Conservation (phyloP, 2,113 vertebrate genomes). For the Leucopternis melanops region DNA sequence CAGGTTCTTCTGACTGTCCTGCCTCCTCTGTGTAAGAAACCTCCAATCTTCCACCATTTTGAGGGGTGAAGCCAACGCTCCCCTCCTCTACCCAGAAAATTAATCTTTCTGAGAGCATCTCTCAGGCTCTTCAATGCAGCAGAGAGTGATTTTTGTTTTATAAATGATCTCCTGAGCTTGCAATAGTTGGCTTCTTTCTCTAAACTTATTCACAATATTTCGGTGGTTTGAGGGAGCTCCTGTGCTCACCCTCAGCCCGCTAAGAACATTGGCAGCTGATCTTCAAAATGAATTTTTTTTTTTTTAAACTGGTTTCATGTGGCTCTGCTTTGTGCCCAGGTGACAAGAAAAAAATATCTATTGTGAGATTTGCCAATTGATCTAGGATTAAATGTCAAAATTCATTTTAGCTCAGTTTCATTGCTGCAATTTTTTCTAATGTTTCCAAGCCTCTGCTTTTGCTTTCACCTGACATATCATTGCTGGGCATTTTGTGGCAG, state of each 20-base stretch:
- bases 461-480: neutral
- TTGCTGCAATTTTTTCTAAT: neutral
- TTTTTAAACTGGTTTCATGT: neutral
- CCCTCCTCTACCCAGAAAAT: slow-evolving; percentile 15
- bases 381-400: slow-evolving; percentile 51
- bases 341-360: neutral
- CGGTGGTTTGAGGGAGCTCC: neutral
- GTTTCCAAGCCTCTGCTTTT: neutral
- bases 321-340: neutral
- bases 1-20: no score
- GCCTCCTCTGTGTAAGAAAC: no score
- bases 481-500: neutral
- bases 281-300: neutral
- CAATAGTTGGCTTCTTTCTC: neutral
- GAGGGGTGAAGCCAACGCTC: neutral
- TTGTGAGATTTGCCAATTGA: slow-evolving; percentile 4
- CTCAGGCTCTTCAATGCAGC: neutral
- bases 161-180: neutral
- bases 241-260: neutral
- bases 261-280: neutral
- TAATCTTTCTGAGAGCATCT: slow-evolving; percentile 13
- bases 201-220: neutral
- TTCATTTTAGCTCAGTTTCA: neutral
- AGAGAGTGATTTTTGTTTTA: slow-evolving; percentile 3
- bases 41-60: no score